phyloP scores from a whole-genome alignment of 2,113 vertebrate species.

The Tragelaphus strepsiceros region DNA sequence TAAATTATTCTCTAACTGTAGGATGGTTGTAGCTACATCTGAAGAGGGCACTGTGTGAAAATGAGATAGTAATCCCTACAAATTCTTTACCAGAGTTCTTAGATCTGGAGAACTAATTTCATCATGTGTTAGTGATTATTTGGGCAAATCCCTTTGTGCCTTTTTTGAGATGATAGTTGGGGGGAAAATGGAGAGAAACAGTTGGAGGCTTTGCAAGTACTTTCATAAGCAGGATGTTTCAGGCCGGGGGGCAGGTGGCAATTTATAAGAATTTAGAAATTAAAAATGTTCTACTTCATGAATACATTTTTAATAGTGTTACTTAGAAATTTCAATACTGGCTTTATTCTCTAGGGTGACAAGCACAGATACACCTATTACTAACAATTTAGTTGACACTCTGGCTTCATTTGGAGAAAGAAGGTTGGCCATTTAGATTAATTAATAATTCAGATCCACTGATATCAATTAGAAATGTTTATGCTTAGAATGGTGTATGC shows the following conservation, averaged over 20 bases:
- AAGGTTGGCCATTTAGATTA: not conserved
- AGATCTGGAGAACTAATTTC: constrained; percentile 9
- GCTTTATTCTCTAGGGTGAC: not conserved
- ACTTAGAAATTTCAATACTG: not conserved
- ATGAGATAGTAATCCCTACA: not conserved
- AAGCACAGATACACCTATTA: not conserved
- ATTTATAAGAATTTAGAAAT: constrained; percentile 16
- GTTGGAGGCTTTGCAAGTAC: not conserved
- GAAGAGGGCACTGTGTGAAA: not conserved
- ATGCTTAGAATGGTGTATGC: not conserved
- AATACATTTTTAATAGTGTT: not conserved
- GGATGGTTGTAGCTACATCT: not conserved
- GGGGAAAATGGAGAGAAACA: not conserved
- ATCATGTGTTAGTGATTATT: not conserved
- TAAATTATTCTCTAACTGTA: not conserved
- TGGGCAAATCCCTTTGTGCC: not conserved
- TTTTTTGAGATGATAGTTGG: constrained; percentile 27
- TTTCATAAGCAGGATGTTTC: not conserved
- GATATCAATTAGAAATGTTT: not conserved
- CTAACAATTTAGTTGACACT: not conserved
- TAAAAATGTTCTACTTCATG: not conserved
- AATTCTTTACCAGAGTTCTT: not conserved
- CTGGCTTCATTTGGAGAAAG: not conserved
- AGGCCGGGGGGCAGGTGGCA: not conserved
- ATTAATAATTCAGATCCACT: not conserved